A percentile compares a stretch with the other conserved stretches of the same genome.
Evolutionary conservation across 2,888 invertebrate species (phyloP).

Genomic region (Eupelmus urozonus): DNA sequence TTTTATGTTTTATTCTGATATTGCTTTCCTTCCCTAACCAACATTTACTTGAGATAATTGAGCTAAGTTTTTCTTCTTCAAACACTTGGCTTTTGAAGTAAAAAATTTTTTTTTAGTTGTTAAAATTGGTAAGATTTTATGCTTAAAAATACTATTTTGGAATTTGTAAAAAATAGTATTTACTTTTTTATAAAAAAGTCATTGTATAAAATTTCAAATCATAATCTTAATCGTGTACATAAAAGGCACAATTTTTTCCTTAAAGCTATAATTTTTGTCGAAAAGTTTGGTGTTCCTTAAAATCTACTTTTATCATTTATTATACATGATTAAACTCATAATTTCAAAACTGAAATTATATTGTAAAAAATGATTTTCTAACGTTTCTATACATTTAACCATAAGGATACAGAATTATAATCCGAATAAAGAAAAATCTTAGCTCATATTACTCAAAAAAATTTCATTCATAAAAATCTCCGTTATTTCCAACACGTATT

Average conservation of each 20-base stretch:
- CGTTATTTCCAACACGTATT: constrained; percentile 31
- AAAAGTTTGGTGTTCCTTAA: constrained; percentile 45
- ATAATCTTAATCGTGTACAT: constrained; percentile 39
- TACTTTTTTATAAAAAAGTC: not conserved
- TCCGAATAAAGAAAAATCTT: constrained; percentile 40
- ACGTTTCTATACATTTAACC: too few relatives aligned
- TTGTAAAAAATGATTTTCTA: too few relatives aligned
- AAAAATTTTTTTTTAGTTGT: not conserved
- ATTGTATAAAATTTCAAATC: constrained; percentile 4
- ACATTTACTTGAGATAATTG: constrained; percentile 23
- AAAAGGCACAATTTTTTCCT: constrained; percentile 59
- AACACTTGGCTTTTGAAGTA: not conserved
- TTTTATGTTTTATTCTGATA: constrained; percentile 45
- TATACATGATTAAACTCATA: too few relatives aligned
- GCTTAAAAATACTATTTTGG: not conserved
- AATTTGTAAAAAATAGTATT: constrained; percentile 31
- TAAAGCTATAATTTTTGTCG: constrained; percentile 50
- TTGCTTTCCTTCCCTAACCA: constrained; percentile 47
- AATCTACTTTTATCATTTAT: constrained; percentile 12
- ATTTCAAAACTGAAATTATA: too few relatives aligned
- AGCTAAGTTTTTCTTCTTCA: constrained; percentile 40
- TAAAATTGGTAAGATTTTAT: not conserved
- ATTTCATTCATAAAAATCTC: constrained; percentile 32
- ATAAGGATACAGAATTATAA: too few relatives aligned
- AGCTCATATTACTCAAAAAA: constrained; percentile 25